Evolutionary conservation across 2,888 invertebrate genomes (phyloP).

Genomic region (Linnaemya tessellans): DNA sequence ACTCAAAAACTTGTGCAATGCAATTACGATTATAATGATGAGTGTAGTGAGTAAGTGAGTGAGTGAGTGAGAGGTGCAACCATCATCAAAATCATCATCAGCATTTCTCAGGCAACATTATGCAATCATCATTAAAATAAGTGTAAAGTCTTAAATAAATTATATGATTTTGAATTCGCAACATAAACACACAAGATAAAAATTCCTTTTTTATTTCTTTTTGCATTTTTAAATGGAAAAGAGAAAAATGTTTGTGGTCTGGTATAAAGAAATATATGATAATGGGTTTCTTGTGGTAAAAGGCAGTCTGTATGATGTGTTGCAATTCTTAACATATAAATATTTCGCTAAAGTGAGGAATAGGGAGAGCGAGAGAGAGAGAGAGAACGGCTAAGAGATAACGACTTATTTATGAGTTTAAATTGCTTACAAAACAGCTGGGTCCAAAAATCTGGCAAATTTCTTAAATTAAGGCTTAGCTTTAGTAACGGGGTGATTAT

Average conservation of each 20-base stretch:
- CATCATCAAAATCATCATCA: conserved; percentile 46
- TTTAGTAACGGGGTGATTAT: too few relatives aligned
- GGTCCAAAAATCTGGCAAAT: too few relatives aligned
- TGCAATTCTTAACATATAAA: background rate
- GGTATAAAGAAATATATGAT: background rate
- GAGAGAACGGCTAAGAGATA: too few relatives aligned
- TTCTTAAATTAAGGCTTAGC: too few relatives aligned
- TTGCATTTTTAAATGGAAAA: background rate
- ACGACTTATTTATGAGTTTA: too few relatives aligned
- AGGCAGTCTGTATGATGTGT: background rate
- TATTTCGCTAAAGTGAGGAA: too few relatives aligned
- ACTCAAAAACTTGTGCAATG: conserved; percentile 22
- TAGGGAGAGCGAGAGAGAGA: too few relatives aligned
- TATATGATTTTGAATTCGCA: conserved; percentile 29
- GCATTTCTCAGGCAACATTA: conserved; percentile 13
- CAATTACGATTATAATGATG: conserved; percentile 31
- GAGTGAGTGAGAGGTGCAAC: background rate
- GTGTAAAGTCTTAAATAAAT: conserved; percentile 60
- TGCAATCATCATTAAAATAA: conserved; percentile 53
- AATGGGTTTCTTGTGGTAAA: conserved; percentile 6
- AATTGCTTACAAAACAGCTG: too few relatives aligned
- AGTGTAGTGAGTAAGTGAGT: background rate
- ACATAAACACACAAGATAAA: background rate
- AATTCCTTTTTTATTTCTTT: background rate
- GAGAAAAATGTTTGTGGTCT: background rate